Base-by-base conservation (phyloP, 2,113 vertebrate species). In the Tichodroma muraria region DNA sequence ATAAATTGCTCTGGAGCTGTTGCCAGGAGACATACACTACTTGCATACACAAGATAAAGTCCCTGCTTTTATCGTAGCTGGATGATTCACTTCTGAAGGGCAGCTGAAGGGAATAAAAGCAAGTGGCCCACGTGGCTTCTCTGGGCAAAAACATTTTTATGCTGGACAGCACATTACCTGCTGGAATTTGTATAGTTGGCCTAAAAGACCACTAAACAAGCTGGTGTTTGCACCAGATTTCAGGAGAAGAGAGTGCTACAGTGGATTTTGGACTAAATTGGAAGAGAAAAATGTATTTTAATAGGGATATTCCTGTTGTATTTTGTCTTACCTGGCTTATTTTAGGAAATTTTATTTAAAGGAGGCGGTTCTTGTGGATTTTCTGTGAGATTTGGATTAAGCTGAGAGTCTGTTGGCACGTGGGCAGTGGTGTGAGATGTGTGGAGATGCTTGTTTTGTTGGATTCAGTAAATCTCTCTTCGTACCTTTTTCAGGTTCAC, bases 401-500 rank as follows among this genome's bases (percentile, higher is more conserved):
- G 57, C 84, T 53, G 61, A 84, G 71, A 38, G 10, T 19, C 19
- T 71, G 71, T 84, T 85, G 86, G 49, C 56, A 82, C 13, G 5
- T 79, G 37, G 72, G 77, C 6, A 15, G 23, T 47, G 28, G 19
- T 86, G 59, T 75, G 66, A 88, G 47, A 49, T n/a, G 54, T 11
- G 6, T 17, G n/a, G 61, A 84, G 44, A 8, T 15, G 40, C 65
- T 78, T 49, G 10, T 69, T 85, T 84, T 78, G 30, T 47, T 79
- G 94, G 94, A 88, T 15, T 97, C 90, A 65, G 10, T 90, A 83
- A 91, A 42, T 80, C 22, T 88, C 59, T 93, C 49, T 90, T 95
- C 44, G 14, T 97, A 31, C 97, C n/a, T 97, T 92, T 96, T 98
- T 86, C 95, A 99, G 99, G 99, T 93, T 99, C 99, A 12, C 97